Evolutionary conservation across 2,113 vertebrate genomes (phyloP).

Genomic region (Epinephelus moara): DNA sequence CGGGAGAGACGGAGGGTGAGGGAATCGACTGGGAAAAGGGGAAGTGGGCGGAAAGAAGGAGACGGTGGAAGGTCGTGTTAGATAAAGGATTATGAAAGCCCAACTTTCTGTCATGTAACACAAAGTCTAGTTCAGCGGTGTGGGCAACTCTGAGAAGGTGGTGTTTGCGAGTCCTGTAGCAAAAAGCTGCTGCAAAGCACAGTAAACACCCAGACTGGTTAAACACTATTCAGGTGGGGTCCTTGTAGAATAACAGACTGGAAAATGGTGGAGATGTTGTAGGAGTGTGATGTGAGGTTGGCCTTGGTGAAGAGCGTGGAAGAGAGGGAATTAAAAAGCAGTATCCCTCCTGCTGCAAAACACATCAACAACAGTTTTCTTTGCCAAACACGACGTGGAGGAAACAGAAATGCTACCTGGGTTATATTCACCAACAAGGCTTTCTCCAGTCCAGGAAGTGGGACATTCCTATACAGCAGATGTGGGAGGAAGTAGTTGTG

Average conservation of each 20-base stretch:
- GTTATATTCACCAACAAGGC: neutral
- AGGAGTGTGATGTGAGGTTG: slow-evolving; percentile 19
- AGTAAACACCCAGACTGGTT: slow-evolving; percentile 36
- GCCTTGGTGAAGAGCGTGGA: neutral
- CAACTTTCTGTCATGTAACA: slow-evolving; percentile 72
- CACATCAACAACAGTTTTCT: neutral
- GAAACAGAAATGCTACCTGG: neutral
- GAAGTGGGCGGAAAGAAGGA: slow-evolving; percentile 69
- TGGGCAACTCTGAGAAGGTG: slow-evolving; percentile 53
- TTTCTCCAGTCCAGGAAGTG: neutral
- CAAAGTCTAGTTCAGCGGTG: slow-evolving; percentile 48
- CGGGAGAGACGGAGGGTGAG: slow-evolving; percentile 64
- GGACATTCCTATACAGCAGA: neutral
- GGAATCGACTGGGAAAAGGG: slow-evolving; percentile 65
- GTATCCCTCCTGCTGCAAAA: neutral
- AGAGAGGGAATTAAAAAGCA: slow-evolving; percentile 15
- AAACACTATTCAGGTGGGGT: slow-evolving; percentile 21
- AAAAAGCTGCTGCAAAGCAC: slow-evolving; percentile 20
- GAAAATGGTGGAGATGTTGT: slow-evolving; percentile 8
- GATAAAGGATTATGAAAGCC: slow-evolving; percentile 75
- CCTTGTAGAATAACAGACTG: slow-evolving; percentile 19
- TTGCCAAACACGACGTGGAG: neutral
- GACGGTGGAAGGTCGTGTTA: slow-evolving; percentile 68
- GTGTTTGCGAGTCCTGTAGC: slow-evolving; percentile 29
- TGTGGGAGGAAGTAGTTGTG: neutral